Base-by-base conservation (phyloP, 2,113 vertebrate species). In the Acanthisitta chloris region DNA sequence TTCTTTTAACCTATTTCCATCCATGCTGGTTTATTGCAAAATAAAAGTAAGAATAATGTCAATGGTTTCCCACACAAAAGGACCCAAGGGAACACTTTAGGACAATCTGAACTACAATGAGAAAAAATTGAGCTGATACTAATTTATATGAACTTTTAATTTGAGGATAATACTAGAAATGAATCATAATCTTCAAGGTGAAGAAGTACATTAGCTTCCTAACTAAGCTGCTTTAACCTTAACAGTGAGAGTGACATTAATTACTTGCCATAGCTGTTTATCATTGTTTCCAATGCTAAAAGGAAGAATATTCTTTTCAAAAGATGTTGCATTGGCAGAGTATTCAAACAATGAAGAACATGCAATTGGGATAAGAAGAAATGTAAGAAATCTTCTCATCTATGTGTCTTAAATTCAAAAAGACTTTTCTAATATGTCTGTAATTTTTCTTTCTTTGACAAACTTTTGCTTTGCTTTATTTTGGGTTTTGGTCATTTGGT, bases 141-240 rank as follows among this genome's bases (percentile, higher is more conserved):
- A 95, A 95, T 88, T 96, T 98, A 92, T 87, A 94, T 94, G 87
- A 97, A 95, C 94, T 98, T 97, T 96, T 97, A 97, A 98, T 98
- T 97, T 97, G 88, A 96, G 89, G 95, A 96, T 97, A 97, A 95
- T 88, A 55, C 91, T 90, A 91, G 92, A 97, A 98, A 70, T 57
- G 64, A 98, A 97, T 96, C 80, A 89, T 94, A 95, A 92, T 96
- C 96, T 97, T 96, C 90, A 96, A 97, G 95, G 97, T 96, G 96
- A 98, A 94, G 94, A 85, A 92, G 71, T 88, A 81, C 81, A 95
- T 97, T 90, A 92, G 46, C 91, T 94, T 88, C 43, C 59, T 94
- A 83, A 90, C 58, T 94, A 85, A 85, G 76, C 61, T 97, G 40
- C 95, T 72, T 97, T 98, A 97, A 97, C 96, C 94, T 97, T 94